Conservation (phyloP, 2,113 vertebrate species). For the Drymodes brunneopygia region DNA sequence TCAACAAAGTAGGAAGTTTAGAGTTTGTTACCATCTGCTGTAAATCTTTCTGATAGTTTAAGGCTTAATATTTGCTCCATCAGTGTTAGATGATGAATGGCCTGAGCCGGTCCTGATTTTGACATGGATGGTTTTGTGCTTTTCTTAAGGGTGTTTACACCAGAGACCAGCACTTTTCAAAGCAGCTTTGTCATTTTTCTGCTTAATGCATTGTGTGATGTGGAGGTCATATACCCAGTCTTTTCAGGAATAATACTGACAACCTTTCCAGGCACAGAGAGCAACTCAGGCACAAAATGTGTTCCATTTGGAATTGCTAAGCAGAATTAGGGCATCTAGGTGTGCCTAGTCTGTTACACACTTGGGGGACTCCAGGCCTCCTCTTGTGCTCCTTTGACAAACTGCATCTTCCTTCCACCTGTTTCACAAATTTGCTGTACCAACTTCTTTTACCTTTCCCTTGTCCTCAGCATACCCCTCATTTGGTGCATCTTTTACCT, state of each 20-base stretch:
- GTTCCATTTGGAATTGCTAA: neutral
- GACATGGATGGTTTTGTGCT: neutral
- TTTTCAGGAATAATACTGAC: neutral
- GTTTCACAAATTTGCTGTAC: neutral
- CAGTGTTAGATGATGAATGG: neutral
- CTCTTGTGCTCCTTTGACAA: neutral
- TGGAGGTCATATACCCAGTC: accelerated
- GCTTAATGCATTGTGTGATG: neutral
- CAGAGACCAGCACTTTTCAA: neutral
- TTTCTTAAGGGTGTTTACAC: neutral
- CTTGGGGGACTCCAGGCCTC: neutral
- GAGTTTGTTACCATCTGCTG: neutral
- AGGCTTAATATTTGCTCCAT: neutral
- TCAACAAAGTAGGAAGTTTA: neutral
- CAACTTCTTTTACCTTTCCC: neutral
- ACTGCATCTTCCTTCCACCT: neutral
- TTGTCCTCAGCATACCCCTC: neutral
- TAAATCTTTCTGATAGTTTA: neutral
- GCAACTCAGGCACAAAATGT: neutral
- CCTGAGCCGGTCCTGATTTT: neutral
- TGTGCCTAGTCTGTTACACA: neutral
- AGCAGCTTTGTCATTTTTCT: neutral
- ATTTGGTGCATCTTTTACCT: neutral
- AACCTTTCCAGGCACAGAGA: neutral
- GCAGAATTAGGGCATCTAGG: neutral